A percentile compares a stretch with the other conserved stretches of the same genome.
Conservation (phyloP, 2,113 vertebrate species). For the Hydropotes inermis region DNA sequence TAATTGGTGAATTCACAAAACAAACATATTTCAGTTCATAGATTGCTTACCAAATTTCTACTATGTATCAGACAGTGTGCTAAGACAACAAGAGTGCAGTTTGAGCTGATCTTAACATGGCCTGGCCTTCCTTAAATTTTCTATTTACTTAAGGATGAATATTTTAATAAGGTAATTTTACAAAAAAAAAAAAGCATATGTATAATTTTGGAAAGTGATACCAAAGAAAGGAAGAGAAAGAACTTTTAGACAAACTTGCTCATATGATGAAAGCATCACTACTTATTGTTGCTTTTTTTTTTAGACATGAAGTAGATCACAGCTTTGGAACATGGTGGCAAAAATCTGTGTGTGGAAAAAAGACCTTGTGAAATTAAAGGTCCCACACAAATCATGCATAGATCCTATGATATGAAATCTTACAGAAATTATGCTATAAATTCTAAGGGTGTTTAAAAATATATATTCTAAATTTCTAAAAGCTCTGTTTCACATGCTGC, state of each 20-base stretch:
- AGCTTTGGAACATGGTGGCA: background rate
- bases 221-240: background rate
- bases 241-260: background rate
- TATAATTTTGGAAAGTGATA: background rate
- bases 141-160: background rate
- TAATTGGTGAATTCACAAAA: background rate
- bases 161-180: slow-evolving; percentile 1
- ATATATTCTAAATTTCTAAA: background rate
- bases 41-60: background rate
- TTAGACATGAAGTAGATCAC: background rate
- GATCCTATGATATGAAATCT: background rate
- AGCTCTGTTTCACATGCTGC: background rate
- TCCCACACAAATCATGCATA: no score
- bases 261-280: background rate
- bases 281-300: background rate
- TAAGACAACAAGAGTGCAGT: background rate
- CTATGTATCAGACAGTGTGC: background rate
- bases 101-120: background rate
- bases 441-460: background rate
- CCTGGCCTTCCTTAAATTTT: background rate
- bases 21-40: background rate
- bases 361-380: background rate
- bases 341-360: background rate
- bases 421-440: background rate
- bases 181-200: background rate